Conservation (phyloP, 1,140 invertebrate species). For the Panulirus ornatus region DNA sequence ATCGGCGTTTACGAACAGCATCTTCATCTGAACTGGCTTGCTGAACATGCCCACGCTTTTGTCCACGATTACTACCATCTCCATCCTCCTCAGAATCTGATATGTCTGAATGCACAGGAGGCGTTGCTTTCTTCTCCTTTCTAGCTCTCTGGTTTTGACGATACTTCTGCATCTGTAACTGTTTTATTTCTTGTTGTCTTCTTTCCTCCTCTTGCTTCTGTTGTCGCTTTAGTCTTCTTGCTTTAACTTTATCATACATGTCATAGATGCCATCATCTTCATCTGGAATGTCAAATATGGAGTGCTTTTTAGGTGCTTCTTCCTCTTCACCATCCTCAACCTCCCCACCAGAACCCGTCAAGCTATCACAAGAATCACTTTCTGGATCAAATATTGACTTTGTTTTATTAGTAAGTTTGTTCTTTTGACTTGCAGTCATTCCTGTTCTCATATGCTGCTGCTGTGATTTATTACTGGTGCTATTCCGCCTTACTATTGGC, state of each 20-base stretch:
- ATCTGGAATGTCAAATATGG: slow-evolving; percentile 94
- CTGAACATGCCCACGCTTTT: slow-evolving; percentile 76
- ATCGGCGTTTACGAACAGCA: slow-evolving; percentile 34
- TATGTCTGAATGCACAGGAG: slow-evolving; percentile 76
- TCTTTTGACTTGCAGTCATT: slow-evolving; percentile 43
- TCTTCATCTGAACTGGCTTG: slow-evolving; percentile 63
- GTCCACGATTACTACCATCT: slow-evolving; percentile 81
- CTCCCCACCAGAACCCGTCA: slow-evolving; percentile 68
- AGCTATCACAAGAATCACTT: slow-evolving; percentile 54
- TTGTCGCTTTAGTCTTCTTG: slow-evolving; percentile 89
- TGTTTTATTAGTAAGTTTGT: slow-evolving; percentile 51
- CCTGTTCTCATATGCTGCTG: slow-evolving; percentile 72
- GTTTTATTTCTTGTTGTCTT: slow-evolving; percentile 86
- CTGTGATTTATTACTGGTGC: slow-evolving; percentile 55
- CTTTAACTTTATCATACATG: slow-evolving; percentile 99
- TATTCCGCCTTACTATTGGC: slow-evolving; percentile 29
- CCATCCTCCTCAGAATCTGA: slow-evolving; percentile 81
- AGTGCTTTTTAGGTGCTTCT: slow-evolving; percentile 80
- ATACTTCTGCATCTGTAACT: slow-evolving; percentile 69
- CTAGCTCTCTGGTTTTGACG: slow-evolving; percentile 66
- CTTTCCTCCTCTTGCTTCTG: slow-evolving; percentile 91
- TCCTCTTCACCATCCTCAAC: slow-evolving; percentile 73
- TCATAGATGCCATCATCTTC: slow-evolving; percentile 95
- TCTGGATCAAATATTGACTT: slow-evolving; percentile 72
- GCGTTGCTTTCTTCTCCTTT: slow-evolving; percentile 78